phyloP scores from a whole-genome alignment of 2,888 invertebrate genomes.

The Latrodectus hesperus region DNA sequence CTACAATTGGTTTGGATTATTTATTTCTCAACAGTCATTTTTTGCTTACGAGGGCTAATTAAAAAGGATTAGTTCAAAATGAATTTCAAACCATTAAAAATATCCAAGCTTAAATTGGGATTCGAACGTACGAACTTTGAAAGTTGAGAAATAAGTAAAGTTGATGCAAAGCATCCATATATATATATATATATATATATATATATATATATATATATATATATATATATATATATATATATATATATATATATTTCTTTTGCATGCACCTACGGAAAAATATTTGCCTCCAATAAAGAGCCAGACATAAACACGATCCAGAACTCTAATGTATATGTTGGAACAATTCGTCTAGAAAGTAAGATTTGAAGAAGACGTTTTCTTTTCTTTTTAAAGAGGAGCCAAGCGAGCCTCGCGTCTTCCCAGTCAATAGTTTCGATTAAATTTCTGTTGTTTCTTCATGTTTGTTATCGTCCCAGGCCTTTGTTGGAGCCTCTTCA shows the following conservation, averaged over 20 bases:
- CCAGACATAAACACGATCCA: background rate
- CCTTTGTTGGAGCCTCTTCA: conserved; percentile 55
- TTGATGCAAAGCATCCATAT: too few relatives aligned
- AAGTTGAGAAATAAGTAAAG: too few relatives aligned
- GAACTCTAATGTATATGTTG: background rate
- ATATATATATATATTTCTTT: background rate
- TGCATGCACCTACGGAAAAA: background rate
- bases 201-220: background rate
- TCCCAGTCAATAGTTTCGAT: conserved; percentile 35
- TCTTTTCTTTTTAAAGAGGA: background rate
- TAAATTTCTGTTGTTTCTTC: conserved; percentile 36
- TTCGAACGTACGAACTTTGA: too few relatives aligned
- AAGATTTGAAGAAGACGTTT: background rate
- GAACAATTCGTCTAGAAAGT: background rate
- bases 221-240: conserved; percentile 1
- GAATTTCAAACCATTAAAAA: too few relatives aligned
- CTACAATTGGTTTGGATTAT: too few relatives aligned
- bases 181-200: too few relatives aligned
- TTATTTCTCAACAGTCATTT: too few relatives aligned
- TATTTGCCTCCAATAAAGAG: background rate
- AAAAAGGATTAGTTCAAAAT: too few relatives aligned
- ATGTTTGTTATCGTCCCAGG: conserved; percentile 48
- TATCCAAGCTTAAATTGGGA: too few relatives aligned
- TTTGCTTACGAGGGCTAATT: too few relatives aligned
- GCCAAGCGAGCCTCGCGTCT: conserved; percentile 14